Percentiles rank a stretch among this genome's conserved stretches.
Evolutionary conservation across 2,797 vertebrate genomes (phyloP).

Genomic region (Aselliscus stoliczkanus): DNA sequence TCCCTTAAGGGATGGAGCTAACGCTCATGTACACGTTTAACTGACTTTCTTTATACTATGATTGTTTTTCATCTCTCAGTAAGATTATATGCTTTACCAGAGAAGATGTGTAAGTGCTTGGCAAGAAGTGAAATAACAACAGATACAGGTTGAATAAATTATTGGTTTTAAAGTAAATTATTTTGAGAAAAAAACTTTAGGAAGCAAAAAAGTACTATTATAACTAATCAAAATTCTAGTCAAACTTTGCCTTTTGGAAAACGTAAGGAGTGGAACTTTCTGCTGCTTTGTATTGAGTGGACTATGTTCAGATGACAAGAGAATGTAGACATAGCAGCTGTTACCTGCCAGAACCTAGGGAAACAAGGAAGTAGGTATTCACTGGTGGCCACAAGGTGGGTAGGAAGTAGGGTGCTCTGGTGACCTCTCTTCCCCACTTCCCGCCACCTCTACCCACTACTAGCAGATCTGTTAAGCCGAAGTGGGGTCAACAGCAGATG

Average conservation of each 20-base stretch:
- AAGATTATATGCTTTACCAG: neutral
- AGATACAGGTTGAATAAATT: neutral
- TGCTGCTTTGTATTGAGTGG: neutral
- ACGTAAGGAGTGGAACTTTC: neutral
- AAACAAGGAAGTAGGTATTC: neutral
- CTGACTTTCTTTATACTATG: neutral
- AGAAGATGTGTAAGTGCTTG: neutral
- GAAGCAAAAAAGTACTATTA: neutral
- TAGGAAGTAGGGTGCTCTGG: neutral
- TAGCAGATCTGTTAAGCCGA: neutral
- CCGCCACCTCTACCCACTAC: neutral
- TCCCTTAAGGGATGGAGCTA: neutral
- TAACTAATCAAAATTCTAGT: neutral
- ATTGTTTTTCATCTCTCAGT: neutral
- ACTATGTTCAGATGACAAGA: neutral
- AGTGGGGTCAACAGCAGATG: neutral
- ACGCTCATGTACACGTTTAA: neutral
- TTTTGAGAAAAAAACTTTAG: neutral
- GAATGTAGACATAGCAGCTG: neutral
- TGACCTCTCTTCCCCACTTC: no score
- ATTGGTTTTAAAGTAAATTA: slow-evolving; percentile 12
- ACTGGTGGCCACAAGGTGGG: neutral
- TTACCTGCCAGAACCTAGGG: neutral
- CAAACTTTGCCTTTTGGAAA: neutral
- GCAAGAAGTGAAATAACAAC: neutral